These are phyloP conservation scores for Sesia apiformis DNA, from an alignment of 2,888 invertebrate genomes.

Conservation along the genomic window DNA sequence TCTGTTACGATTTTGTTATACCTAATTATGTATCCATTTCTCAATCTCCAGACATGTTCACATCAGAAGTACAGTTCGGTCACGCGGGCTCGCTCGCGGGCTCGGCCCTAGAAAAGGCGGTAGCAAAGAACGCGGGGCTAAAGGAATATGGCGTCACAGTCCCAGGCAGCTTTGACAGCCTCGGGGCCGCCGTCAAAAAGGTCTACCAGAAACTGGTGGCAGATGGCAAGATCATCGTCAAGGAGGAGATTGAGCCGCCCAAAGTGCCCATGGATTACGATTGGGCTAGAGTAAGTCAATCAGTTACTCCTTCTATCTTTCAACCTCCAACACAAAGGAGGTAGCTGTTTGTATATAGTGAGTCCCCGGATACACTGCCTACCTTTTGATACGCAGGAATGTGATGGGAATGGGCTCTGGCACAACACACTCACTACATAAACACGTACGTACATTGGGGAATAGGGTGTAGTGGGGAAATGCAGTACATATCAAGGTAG, in stretches of 20 bases:
- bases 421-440: too few relatives aligned
- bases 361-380: too few relatives aligned
- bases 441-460: too few relatives aligned
- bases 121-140: conserved; percentile 91
- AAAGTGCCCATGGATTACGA: conserved; percentile 99
- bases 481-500: too few relatives aligned
- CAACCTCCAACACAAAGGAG: too few relatives aligned
- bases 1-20: too few relatives aligned
- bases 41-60: conserved; percentile 80
- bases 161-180: conserved; percentile 92
- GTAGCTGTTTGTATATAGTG: too few relatives aligned
- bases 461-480: too few relatives aligned
- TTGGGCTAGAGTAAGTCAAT: conserved; percentile 87
- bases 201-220: conserved; percentile 86
- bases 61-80: conserved; percentile 96
- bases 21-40: too few relatives aligned
- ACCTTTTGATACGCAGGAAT: too few relatives aligned
- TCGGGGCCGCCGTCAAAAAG: conserved; percentile 74
- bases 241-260: conserved; percentile 95
- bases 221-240: conserved; percentile 87
- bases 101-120: conserved; percentile 93
- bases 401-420: too few relatives aligned
- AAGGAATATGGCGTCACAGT: conserved; percentile 90
- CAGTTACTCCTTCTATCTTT: too few relatives aligned
- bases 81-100: conserved; percentile 99